Conservation (phyloP, 2,113 vertebrate species). For the Hepsetus odoe region DNA sequence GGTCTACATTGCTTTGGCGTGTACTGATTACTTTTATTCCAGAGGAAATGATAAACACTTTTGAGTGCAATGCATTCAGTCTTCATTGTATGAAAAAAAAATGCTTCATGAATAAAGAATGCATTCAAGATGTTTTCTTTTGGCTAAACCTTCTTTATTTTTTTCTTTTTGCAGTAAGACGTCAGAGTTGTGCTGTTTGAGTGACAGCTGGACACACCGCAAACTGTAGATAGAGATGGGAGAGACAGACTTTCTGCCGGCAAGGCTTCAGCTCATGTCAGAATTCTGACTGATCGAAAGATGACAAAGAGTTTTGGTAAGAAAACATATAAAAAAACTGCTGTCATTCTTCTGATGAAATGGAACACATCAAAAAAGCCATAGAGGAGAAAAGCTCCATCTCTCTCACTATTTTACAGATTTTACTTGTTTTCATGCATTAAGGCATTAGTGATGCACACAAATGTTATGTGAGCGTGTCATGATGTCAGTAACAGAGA, state of each 20-base stretch:
- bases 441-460: too few relatives aligned
- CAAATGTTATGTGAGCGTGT: too few relatives aligned
- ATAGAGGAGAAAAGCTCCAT: not conserved
- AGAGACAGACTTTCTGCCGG: not conserved
- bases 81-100: too few relatives aligned
- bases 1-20: too few relatives aligned
- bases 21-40: too few relatives aligned
- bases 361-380: not conserved
- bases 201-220: not conserved
- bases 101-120: too few relatives aligned
- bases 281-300: not conserved
- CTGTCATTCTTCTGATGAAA: not conserved
- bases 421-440: conserved; percentile 12
- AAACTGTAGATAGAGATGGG: too few relatives aligned
- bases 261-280: not conserved
- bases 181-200: not conserved
- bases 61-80: too few relatives aligned
- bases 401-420: not conserved
- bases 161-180: not conserved
- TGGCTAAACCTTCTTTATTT: too few relatives aligned
- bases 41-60: too few relatives aligned
- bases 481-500: too few relatives aligned
- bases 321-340: not conserved
- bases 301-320: not conserved
- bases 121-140: too few relatives aligned